Evolutionary conservation across 2,113 vertebrate genomes (phyloP), one percentile per base, ranked within the genome.

Genomic region (Pedionomus torquatus): DNA sequence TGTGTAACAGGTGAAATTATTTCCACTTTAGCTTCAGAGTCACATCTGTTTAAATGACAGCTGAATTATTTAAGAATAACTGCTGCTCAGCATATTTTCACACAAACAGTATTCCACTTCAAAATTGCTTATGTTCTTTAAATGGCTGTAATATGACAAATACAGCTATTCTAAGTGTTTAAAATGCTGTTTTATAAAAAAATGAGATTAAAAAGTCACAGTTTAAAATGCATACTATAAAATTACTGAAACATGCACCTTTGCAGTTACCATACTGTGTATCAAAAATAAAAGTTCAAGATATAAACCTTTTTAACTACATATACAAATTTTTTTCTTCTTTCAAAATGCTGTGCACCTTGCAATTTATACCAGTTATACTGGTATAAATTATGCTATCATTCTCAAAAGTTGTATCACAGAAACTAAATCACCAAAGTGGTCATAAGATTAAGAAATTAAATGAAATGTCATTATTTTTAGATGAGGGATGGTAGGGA

Each of bases 391-490:
- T 93, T 72, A 92, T 46, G 54, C 7, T 92, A 76, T 94, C 87
- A 94, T 92, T 94, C 87, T 95, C 85, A 87, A 96, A 97, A 96
- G 77, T 35, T 95, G 68, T 93, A 89, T 48, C 90, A 95, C 85
- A 96, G 93, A 95, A 96, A 95, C 28, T 76, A 95, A 95, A 86
- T 94, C 86, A 52, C 64, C 11, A 85, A 65, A 82, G 79, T 90
- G 64, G 79, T 89, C 33, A 95, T 90, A 89, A 54, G 43, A 15
- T 61, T 74, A 95, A 85, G 79, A 97, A 72, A 89, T 87, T 68
- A 88, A 87, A 89, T 39, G 8, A 72, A 95, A 76, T 10, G 69
- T 75, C n/a, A 35, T 63, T 20, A 57, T 37, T 37, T 61, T 13
- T 55, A 58, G 17, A 6, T 60, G 78, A 70, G 18, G n/a, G 11